Conservation (phyloP, 2,797 vertebrate genomes). For the Silurus aristotelis region DNA sequence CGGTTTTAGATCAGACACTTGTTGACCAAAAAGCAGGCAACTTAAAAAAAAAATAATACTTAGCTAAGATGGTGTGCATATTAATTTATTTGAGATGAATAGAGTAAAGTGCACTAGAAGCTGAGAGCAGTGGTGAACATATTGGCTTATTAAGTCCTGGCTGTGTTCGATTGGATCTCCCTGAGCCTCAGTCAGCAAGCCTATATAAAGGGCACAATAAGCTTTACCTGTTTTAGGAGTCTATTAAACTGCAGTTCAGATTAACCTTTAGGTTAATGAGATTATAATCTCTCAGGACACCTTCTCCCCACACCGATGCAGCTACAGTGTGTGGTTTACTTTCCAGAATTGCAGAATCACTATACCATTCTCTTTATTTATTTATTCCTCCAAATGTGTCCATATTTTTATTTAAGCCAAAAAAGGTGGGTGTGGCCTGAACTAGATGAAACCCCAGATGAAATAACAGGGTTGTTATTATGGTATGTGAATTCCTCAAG, state of each 20-base stretch:
- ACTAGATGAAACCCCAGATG: neutral
- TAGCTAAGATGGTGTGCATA: neutral
- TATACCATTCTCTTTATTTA: neutral
- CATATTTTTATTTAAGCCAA: neutral
- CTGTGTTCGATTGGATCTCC: conserved; percentile 41
- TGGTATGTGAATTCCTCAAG: neutral
- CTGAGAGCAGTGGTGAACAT: conserved; percentile 27
- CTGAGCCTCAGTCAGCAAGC: conserved; percentile 37
- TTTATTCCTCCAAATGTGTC: neutral
- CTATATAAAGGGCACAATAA: conserved; percentile 48
- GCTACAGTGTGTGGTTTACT: conserved; percentile 26
- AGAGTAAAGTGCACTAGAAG: neutral
- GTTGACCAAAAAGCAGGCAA: neutral
- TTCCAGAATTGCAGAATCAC: neutral
- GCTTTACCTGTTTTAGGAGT: conserved; percentile 64
- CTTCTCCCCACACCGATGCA: conserved; percentile 43
- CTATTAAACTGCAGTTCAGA: conserved; percentile 62
- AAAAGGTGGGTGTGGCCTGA: neutral
- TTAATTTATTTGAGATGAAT: neutral
- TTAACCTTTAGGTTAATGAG: conserved; percentile 67
- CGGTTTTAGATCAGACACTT: neutral
- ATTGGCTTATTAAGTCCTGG: conserved; percentile 42
- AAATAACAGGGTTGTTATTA: neutral
- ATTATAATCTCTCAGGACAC: conserved; percentile 61
- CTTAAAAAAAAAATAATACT: neutral